These are phyloP conservation scores for Marcusenius ussheri DNA, from an alignment of 2,113 vertebrate species.

Conservation along the genomic window DNA sequence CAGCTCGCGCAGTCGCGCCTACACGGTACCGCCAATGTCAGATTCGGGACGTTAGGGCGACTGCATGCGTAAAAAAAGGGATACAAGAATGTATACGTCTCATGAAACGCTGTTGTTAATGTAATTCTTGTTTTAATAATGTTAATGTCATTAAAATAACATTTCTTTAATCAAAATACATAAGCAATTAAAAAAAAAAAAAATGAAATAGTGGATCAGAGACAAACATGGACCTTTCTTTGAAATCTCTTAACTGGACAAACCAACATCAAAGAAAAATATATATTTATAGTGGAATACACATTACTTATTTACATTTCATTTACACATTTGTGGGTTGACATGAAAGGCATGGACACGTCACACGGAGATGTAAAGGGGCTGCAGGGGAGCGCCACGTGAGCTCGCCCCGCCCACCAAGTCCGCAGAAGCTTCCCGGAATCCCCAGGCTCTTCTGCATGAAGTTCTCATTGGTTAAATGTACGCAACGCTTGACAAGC, in stretches of 20 bases:
- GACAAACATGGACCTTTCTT: background rate
- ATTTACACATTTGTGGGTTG: background rate
- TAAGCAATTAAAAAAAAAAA: background rate
- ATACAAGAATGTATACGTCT: background rate
- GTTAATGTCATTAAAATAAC: constrained; percentile 14
- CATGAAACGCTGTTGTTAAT: background rate
- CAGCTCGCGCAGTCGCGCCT: background rate
- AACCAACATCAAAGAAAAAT: background rate
- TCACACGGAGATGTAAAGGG: background rate
- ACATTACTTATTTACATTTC: background rate
- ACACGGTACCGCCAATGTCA: background rate
- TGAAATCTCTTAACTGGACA: background rate
- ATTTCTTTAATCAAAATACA: constrained; percentile 16
- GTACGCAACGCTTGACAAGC: background rate
- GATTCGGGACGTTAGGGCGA: background rate
- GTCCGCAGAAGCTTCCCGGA: background rate
- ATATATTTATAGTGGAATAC: background rate
- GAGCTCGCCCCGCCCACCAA: background rate
- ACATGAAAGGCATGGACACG: background rate
- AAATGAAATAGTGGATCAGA: background rate
- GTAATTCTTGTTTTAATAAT: constrained; percentile 9
- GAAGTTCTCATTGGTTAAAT: background rate
- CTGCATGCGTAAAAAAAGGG: background rate
- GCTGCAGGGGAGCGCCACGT: background rate
- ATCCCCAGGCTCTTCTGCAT: background rate